These are phyloP conservation scores for Gobio occitaniae DNA, from an alignment of 2,797 vertebrate genomes.

Conservation along the genomic window DNA sequence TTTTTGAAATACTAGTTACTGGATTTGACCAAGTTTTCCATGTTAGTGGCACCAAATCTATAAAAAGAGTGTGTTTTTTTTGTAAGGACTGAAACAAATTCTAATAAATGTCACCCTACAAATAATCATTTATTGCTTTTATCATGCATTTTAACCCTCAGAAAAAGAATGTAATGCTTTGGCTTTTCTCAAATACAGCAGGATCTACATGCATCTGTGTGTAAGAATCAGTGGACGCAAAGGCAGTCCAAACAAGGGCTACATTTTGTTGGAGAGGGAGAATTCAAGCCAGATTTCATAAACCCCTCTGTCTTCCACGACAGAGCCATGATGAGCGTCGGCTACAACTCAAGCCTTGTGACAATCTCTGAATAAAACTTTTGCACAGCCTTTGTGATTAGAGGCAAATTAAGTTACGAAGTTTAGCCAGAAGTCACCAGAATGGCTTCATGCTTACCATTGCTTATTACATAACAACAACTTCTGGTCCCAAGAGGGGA, in stretches of 20 bases:
- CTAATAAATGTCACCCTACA: not conserved
- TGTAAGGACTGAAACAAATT: not conserved
- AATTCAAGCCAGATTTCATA: constrained; percentile 18
- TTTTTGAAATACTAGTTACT: not conserved
- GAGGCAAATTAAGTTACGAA: constrained; percentile 15
- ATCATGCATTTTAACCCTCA: not conserved
- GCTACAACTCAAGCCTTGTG: constrained; percentile 27
- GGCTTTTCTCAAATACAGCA: not conserved
- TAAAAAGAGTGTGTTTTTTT: not conserved
- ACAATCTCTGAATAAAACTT: constrained; percentile 6
- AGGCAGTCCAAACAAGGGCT: not conserved
- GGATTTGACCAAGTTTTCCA: not conserved
- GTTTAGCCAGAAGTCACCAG: constrained; percentile 19
- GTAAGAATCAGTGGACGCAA: not conserved
- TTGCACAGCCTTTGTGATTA: constrained; percentile 8
- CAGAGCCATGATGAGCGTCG: not conserved
- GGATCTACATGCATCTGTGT: constrained; percentile 1
- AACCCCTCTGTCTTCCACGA: constrained; percentile 1
- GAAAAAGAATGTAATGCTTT: not conserved
- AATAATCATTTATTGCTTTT: not conserved
- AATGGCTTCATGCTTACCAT: constrained; percentile 20
- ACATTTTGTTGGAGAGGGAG: not conserved
- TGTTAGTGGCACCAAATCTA: not conserved
- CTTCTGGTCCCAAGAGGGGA: constrained; percentile 8
- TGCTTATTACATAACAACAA: constrained; percentile 26